These are phyloP conservation scores for Hormaphis cornu DNA, from an alignment of 1,140 invertebrate genomes.

Conservation along the genomic window DNA sequence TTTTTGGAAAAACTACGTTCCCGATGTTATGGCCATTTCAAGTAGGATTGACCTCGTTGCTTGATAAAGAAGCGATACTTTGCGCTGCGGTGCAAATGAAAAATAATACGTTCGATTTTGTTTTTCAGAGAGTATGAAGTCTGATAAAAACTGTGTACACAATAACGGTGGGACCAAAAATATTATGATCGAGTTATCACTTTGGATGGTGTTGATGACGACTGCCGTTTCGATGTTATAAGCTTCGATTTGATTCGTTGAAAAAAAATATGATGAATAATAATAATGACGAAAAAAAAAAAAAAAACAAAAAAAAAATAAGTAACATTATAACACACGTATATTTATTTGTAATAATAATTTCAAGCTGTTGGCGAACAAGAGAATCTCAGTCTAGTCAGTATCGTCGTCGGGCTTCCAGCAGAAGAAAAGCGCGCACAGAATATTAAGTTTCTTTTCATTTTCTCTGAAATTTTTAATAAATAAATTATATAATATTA, in stretches of 20 bases:
- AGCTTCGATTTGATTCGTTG: constrained; percentile 9
- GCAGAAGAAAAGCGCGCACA: constrained; percentile 1
- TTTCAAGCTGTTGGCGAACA: constrained; percentile 12
- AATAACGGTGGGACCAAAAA: constrained; percentile 21
- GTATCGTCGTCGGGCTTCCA: constrained; percentile 20
- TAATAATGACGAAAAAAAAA: neutral
- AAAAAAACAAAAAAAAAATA: neutral
- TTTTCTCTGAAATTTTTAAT: constrained; percentile 1
- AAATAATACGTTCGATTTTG: neutral
- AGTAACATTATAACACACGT: neutral
- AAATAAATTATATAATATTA: too few relatives aligned
- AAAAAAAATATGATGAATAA: neutral
- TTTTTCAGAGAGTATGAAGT: constrained; percentile 26
- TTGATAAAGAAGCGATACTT: neutral
- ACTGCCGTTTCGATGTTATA: constrained; percentile 1
- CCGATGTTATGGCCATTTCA: constrained; percentile 69
- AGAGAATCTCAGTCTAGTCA: constrained; percentile 8
- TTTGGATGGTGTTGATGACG: constrained; percentile 5
- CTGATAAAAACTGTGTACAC: constrained; percentile 19
- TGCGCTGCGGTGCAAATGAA: neutral
- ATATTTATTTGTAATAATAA: neutral
- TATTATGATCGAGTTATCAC: neutral
- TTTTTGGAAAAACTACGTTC: constrained; percentile 92
- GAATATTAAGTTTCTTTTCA: constrained; percentile 7
- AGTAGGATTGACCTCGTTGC: constrained; percentile 45